phyloP scores from a whole-genome alignment of 2,113 vertebrate genomes.

The Vanacampus margaritifer region DNA sequence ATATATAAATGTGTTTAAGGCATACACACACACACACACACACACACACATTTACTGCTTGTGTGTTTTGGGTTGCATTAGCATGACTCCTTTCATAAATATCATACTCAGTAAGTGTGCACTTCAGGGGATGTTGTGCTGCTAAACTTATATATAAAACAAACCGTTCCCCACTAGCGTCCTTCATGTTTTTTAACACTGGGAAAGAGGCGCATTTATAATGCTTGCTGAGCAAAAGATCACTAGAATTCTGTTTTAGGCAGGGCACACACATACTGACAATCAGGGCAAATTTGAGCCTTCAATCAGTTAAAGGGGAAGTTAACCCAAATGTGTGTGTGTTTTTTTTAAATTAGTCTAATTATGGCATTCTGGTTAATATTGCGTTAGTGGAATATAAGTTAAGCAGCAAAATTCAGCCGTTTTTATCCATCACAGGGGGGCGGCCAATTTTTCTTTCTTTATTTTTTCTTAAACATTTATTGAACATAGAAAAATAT shows the following conservation, averaged over 20 bases:
- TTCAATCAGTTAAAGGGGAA: background rate
- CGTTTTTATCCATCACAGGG: too few species aligned
- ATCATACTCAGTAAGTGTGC: background rate
- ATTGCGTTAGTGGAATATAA: too few species aligned
- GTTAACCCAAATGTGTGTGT: too few species aligned
- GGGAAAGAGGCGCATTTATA: slow-evolving; percentile 12
- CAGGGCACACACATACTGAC: too few species aligned
- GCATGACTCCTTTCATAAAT: background rate
- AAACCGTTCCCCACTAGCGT: background rate
- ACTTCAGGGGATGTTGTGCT: background rate
- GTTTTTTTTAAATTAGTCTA: too few species aligned
- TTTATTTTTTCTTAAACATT: too few species aligned
- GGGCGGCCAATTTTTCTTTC: too few species aligned
- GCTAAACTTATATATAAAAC: background rate
- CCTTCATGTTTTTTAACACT: background rate
- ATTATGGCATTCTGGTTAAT: too few species aligned
- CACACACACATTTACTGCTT: background rate
- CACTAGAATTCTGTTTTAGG: background rate
- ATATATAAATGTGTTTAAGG: slow-evolving; percentile 2
- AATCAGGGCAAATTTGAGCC: background rate
- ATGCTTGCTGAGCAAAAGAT: background rate
- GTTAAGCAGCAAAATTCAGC: too few species aligned
- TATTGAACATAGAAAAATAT: too few species aligned
- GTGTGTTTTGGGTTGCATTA: background rate
- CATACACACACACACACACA: background rate